phyloP scores from a whole-genome alignment of 2,797 vertebrate species.

The Poecilia velifera region DNA sequence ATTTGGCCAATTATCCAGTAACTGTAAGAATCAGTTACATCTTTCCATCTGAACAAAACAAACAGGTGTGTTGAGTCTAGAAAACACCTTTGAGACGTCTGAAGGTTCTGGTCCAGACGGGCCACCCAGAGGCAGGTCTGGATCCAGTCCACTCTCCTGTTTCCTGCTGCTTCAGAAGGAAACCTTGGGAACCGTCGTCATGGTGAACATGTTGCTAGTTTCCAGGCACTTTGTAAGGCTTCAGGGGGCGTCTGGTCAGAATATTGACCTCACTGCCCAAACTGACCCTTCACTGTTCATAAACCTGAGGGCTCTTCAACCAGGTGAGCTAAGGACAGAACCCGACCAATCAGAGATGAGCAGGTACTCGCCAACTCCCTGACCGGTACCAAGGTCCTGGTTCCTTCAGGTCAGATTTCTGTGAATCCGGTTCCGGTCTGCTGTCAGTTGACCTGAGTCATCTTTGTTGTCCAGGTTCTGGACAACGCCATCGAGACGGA shows the following conservation, averaged over 20 bases:
- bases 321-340: no score
- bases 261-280: no score
- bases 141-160: not conserved
- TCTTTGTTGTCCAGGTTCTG: constrained; percentile 80
- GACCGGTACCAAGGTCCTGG: not conserved
- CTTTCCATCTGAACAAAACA: no score
- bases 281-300: no score
- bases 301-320: no score
- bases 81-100: no score
- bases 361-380: not conserved
- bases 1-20: not conserved
- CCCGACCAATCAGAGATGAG: not conserved
- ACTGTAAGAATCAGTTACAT: not conserved
- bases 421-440: not conserved
- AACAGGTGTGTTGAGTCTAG: no score
- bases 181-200: not conserved
- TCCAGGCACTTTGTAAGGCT: not conserved
- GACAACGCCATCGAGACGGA: constrained; percentile 97
- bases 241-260: not conserved
- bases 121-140: no score
- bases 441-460: not conserved
- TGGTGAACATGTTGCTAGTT: not conserved
- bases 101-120: no score
- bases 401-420: not conserved
- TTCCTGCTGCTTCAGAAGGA: not conserved